A percentile compares a stretch with the other conserved stretches of the same genome.
Conservation (phyloP, 2,113 vertebrate genomes). For the Takifugu flavidus region DNA sequence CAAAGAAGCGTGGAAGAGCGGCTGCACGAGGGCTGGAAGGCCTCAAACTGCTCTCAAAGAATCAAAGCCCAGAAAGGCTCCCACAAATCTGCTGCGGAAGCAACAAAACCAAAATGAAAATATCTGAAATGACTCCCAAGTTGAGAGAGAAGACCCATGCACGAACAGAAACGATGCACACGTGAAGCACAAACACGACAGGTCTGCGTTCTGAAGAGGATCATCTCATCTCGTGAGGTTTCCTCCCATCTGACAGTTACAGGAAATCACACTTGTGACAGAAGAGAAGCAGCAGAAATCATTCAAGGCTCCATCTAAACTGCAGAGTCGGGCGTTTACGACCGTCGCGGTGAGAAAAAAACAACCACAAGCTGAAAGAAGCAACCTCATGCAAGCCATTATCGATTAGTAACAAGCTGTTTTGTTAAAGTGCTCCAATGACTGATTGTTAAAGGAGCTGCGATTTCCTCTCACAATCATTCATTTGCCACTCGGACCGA, state of each 20-base stretch:
- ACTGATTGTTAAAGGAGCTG: slow-evolving; percentile 34
- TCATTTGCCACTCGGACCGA: slow-evolving; percentile 24
- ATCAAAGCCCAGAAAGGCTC: background rate
- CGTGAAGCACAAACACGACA: no score
- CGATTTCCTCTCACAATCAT: slow-evolving; percentile 29
- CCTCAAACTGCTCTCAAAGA: background rate
- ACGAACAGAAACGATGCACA: no score
- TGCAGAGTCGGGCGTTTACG: slow-evolving; percentile 5
- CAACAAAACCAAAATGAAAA: no score
- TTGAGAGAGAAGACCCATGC: no score
- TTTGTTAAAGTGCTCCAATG: slow-evolving; percentile 16
- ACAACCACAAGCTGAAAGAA: slow-evolving; percentile 22
- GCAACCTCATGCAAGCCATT: slow-evolving; percentile 48
- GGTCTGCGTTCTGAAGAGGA: no score
- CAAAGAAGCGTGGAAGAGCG: no score
- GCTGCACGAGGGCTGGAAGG: background rate
- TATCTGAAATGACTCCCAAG: no score
- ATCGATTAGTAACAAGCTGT: slow-evolving; percentile 60
- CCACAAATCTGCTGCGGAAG: background rate
- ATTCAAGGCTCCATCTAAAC: background rate
- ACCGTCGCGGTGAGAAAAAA: slow-evolving; percentile 12
- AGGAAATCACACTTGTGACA: background rate
- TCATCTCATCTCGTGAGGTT: background rate
- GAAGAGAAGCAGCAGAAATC: slow-evolving; percentile 17
- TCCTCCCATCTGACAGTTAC: background rate